phyloP scores from a whole-genome alignment of 2,888 invertebrate genomes.

The Hylaea fasciaria region DNA sequence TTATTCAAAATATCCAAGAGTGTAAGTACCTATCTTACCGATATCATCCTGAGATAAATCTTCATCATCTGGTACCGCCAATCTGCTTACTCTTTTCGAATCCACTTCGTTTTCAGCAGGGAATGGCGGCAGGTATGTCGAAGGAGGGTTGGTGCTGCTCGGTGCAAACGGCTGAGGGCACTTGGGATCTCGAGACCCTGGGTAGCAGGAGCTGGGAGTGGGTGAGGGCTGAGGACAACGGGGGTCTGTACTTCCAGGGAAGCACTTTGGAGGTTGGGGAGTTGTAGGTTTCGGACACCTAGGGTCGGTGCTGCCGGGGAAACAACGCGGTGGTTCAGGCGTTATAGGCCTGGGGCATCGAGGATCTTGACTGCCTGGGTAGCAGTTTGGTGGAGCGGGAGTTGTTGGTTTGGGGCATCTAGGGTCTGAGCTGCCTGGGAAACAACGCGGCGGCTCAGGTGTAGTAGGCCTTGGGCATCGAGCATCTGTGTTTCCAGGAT shows the following conservation, averaged over 20 bases:
- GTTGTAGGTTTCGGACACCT: constrained; percentile 61
- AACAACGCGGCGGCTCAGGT: constrained; percentile 47
- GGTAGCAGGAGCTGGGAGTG: constrained; percentile 74
- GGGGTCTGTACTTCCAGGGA: constrained; percentile 58
- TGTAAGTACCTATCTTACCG: constrained; percentile 57
- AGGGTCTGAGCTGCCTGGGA: constrained; percentile 45
- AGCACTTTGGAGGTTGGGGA: constrained; percentile 57
- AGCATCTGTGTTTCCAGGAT: constrained; percentile 49
- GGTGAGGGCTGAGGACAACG: constrained; percentile 57
- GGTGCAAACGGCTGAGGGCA: constrained; percentile 76
- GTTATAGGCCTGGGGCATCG: constrained; percentile 48
- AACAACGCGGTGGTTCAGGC: constrained; percentile 43
- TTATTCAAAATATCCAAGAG: not conserved
- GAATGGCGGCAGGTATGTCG: constrained; percentile 79
- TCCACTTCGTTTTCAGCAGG: constrained; percentile 73
- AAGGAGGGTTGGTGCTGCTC: constrained; percentile 73
- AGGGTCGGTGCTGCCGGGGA: constrained; percentile 50
- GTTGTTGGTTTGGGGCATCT: constrained; percentile 48
- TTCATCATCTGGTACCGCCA: constrained; percentile 59
- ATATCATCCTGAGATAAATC: constrained; percentile 63
- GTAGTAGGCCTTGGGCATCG: constrained; percentile 53
- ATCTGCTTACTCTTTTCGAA: constrained; percentile 57
- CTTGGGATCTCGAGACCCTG: constrained; percentile 71
- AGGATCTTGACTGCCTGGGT: constrained; percentile 59
- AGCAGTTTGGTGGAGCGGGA: constrained; percentile 46